phyloP scores from a whole-genome alignment of 2,113 vertebrate genomes.

The Podarcis raffonei region DNA sequence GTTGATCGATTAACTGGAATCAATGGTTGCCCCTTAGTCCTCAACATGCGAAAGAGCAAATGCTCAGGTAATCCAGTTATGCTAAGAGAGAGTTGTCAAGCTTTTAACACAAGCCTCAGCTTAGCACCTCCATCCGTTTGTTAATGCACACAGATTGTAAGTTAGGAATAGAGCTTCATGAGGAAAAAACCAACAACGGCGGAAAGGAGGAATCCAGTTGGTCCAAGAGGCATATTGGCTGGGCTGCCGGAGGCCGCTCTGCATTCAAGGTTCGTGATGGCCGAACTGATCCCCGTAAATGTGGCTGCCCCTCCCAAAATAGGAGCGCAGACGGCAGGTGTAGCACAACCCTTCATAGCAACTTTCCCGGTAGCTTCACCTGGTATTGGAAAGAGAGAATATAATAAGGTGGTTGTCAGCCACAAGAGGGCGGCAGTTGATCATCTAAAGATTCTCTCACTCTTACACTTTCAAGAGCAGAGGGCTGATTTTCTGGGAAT shows the following conservation, averaged over 20 bases:
- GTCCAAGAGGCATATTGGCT: not conserved
- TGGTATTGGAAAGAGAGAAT: not conserved
- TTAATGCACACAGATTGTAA: not conserved
- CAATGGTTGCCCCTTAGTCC: not conserved
- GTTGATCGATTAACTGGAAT: no score
- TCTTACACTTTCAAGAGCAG: not conserved
- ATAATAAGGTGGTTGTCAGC: not conserved
- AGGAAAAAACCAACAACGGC: not conserved
- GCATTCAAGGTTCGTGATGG: constrained; percentile 13
- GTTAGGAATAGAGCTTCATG: not conserved
- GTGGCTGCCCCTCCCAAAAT: not conserved
- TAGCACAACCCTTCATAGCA: constrained; percentile 24
- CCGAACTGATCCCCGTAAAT: not conserved
- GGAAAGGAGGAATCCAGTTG: not conserved
- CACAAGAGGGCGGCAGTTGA: not conserved
- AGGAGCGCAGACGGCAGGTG: not conserved
- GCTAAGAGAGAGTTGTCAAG: not conserved
- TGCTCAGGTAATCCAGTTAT: not conserved
- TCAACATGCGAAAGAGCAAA: not conserved
- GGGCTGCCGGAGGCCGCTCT: not conserved
- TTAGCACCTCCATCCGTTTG: not conserved
- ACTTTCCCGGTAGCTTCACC: not conserved
- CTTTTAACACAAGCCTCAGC: not conserved
- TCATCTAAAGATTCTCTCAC: not conserved
- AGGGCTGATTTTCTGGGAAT: not conserved